Evolutionary conservation across 1,140 invertebrate genomes (phyloP).

Genomic region (Campodea augens): DNA sequence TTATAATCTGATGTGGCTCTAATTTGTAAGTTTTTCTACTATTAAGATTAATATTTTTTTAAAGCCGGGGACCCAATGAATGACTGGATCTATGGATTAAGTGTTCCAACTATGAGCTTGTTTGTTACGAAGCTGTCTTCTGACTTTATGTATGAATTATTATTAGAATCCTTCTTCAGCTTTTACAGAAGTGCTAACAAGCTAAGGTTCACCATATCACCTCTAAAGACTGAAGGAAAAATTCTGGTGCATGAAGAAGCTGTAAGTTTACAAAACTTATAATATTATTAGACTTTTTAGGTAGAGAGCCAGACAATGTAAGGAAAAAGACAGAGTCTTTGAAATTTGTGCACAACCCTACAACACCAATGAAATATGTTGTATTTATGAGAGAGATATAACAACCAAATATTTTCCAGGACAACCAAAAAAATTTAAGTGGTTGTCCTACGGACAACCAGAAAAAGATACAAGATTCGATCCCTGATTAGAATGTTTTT

Average conservation of each 20-base stretch:
- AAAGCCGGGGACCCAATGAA: conserved; percentile 13
- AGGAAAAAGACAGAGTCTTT: too few species aligned
- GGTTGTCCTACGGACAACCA: conserved; percentile 16
- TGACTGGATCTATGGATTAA: conserved; percentile 30
- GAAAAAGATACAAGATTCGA: too few species aligned
- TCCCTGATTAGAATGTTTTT: too few species aligned
- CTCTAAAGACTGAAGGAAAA: conserved; percentile 17
- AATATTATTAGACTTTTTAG: too few species aligned
- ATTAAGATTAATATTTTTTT: conserved; percentile 1
- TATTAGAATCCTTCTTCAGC: conserved; percentile 18
- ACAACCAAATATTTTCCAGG: conserved; percentile 2
- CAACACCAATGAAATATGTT: background rate
- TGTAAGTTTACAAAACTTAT: conserved; percentile 20
- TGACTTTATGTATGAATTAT: conserved; percentile 20
- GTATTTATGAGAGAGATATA: background rate
- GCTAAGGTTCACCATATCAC: conserved; percentile 18
- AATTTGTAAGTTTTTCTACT: conserved; percentile 1
- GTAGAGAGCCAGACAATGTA: too few species aligned
- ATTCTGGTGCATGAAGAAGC: conserved; percentile 24
- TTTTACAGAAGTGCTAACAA: conserved; percentile 12
- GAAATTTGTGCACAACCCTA: background rate
- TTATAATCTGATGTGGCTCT: background rate
- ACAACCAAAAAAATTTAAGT: conserved; percentile 20
- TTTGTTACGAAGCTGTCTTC: conserved; percentile 25
- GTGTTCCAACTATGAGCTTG: conserved; percentile 30